Evolutionary conservation across 2,797 vertebrate species (phyloP), one percentile per base, ranked within the genome.

Genomic region (Scarus forsteni): DNA sequence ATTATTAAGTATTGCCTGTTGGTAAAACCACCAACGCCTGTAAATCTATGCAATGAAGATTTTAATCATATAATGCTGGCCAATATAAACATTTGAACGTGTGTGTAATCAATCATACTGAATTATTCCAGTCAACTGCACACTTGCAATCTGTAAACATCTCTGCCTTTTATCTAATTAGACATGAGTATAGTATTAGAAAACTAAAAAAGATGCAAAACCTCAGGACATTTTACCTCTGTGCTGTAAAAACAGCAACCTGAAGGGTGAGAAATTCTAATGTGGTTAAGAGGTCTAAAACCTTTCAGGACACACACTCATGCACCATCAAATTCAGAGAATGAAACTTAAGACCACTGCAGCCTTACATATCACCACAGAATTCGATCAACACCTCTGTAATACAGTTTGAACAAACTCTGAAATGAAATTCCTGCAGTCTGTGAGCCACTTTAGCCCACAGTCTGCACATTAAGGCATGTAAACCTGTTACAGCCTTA

Each of bases 331-430:
- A 52, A 7, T 10, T 16, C 42, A 58, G 18, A 18, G 38, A 65
- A 43, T 46, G 13, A 70, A 85, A 68, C n/a, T 59, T 19, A 66
- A 54, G 44, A 51, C 50, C 50, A 38, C 50, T 19, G 19, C 38
- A 67, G 38, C 51, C 55, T 57, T 64, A 58, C 60, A 75, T 74
- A 78, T 18, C 57, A 67, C 66, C 63, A 52, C 51, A 60, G 58
- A 87, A 85, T 79, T 71, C 9, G 82, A 85, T 86, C 77, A 86
- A 69, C 70, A 66, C 53, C 46, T 58, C 44, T 56, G 57, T 77
- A 79, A 79, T 45, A 68, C 59, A 65, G 53, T 76, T 77, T 66
- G 48, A 73, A 52, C 57, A 60, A 79, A 77, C 69, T 69, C 52
- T 49, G 19, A 75, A 66, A 0, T 2, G 60, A 60, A 49, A 52